Evolutionary conservation across 2,888 invertebrate species (phyloP), one percentile per base, ranked within the genome.

Genomic region (Cosmia trapezina): DNA sequence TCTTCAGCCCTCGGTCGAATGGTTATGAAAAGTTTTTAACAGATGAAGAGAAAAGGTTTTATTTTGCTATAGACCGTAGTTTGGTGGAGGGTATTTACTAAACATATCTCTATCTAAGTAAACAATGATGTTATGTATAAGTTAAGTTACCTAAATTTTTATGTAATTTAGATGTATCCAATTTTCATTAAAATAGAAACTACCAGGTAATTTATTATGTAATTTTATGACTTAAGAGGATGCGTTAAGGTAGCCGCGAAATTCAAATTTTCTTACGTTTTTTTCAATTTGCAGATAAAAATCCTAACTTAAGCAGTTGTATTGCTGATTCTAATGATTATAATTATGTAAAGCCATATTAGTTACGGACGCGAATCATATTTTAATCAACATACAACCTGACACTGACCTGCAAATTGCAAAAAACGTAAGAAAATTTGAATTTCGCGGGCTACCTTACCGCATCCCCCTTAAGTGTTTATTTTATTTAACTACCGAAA

Each of bases 31-130:
- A 96, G 86, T 97, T 98, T 90, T 92, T 97, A 57, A 96, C 97
- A 4, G 98, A 98, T 45, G 98, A 98, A 87, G 98, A 98, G 89
- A 97, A 97, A 94, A 97, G 97, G 97, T 97, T 96, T 81, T 87
- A 89, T 72, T 82, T 84, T 81, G 68, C 79, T 79, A 76, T 89
- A 81, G 92, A 93, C 84, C 86, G 81, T 75, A 88, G 84, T 84
- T 83, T 92, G 93, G 95, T 95, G 93, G 95, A 94, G 92, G 93
- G 91, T 80, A 69, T 91, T 78, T 92, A 90, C 82, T 90, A 84
- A 82, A 76, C 17, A 41, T 78, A 60, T 70, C 9, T 72, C 14
- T 67, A 37, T 49, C 12, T 37, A 12, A 57, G 11, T 59, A 57
- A 37, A 63, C 60, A 54, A 33, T 37, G 0, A 49, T 59, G 63